Evolutionary conservation across 2,888 invertebrate genomes (phyloP).

Genomic region (Steromphala cineraria): DNA sequence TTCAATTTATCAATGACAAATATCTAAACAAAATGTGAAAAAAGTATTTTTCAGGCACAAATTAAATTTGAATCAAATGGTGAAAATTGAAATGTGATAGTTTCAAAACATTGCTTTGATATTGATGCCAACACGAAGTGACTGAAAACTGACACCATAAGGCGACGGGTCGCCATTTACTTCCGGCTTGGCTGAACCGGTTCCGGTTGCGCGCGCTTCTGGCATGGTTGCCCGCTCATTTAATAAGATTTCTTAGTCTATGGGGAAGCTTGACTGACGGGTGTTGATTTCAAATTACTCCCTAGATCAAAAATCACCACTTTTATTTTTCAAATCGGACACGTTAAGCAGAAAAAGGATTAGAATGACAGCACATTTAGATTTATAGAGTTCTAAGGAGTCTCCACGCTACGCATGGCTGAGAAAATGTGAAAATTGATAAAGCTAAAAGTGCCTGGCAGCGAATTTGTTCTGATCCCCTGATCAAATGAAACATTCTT

Average conservation of each 20-base stretch:
- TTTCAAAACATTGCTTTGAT: neutral
- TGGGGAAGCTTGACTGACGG: neutral
- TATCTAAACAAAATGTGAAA: too few relatives aligned
- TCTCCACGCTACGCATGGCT: neutral
- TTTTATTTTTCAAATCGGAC: neutral
- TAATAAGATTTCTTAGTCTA: neutral
- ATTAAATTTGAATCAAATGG: too few relatives aligned
- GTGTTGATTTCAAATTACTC: conserved; percentile 8
- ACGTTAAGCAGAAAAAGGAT: neutral
- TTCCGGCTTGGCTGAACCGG: neutral
- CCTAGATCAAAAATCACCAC: neutral
- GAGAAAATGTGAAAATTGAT: neutral
- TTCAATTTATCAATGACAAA: too few relatives aligned
- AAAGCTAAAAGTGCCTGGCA: too few relatives aligned
- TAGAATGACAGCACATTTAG: conserved; percentile 4
- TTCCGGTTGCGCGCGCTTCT: neutral
- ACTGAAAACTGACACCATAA: neutral
- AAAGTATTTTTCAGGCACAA: too few relatives aligned
- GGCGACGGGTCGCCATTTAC: neutral
- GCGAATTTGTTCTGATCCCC: too few relatives aligned
- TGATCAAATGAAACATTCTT: too few relatives aligned
- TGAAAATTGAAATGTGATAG: neutral
- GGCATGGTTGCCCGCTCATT: neutral
- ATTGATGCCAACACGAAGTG: neutral
- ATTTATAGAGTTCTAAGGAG: neutral